Evolutionary conservation across 2,888 invertebrate genomes (phyloP).

Genomic region (Dryobotodes eremita): DNA sequence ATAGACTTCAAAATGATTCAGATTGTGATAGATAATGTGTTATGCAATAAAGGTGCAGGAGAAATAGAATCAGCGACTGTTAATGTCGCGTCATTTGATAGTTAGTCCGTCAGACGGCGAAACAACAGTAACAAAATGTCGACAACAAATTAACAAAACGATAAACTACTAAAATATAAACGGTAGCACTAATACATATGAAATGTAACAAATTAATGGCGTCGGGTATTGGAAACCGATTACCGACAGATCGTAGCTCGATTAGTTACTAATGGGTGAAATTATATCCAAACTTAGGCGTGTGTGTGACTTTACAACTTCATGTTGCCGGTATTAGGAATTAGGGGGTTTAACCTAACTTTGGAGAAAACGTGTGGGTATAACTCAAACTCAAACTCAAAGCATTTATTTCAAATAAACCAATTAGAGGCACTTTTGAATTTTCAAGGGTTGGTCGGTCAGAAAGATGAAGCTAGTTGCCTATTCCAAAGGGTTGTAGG

Average conservation of each 20-base stretch:
- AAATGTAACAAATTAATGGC: constrained; percentile 73
- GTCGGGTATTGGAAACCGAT: constrained; percentile 75
- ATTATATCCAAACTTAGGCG: constrained; percentile 69
- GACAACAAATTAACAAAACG: constrained; percentile 37
- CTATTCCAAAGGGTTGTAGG: too few species aligned
- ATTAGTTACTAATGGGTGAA: constrained; percentile 72
- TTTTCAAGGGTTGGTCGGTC: too few species aligned
- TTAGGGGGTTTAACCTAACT: constrained; percentile 16
- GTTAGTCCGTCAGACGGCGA: background rate
- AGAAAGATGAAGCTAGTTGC: too few species aligned
- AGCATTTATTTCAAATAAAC: too few species aligned
- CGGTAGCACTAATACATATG: constrained; percentile 55
- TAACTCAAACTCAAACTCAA: too few species aligned
- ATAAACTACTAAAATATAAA: constrained; percentile 56
- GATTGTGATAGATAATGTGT: too few species aligned
- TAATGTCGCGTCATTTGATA: too few species aligned
- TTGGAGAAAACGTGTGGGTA: background rate
- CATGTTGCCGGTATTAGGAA: constrained; percentile 22
- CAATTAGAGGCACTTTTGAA: too few species aligned
- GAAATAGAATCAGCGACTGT: too few species aligned
- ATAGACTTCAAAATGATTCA: too few species aligned
- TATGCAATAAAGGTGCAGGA: too few species aligned
- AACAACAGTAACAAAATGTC: background rate
- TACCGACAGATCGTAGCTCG: constrained; percentile 67
- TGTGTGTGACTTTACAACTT: constrained; percentile 54